Base-by-base conservation (phyloP, 2,888 invertebrate species). In the Eupelmus urozonus region DNA sequence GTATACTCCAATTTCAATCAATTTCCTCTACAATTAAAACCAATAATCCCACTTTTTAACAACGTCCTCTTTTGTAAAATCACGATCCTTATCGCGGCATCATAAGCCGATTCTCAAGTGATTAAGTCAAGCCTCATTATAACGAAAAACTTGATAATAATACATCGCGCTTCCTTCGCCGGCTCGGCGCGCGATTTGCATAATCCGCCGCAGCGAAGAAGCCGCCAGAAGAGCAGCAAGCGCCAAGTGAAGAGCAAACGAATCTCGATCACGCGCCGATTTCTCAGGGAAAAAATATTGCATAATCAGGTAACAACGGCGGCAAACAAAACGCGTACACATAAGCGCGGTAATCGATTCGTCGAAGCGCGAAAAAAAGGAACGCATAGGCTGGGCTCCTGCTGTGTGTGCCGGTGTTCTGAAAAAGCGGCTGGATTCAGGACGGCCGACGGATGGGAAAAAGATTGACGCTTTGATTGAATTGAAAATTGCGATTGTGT, bases 231-330 rank as follows among this genome's bases (percentile, higher is more conserved):
- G n/a, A n/a, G 34, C 34, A 34, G 34, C 34, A 34, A 25, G 18
- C 45, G 59, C 7, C 3, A 60, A 70, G n/a, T 49, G 49, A 51
- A 71, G 59, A 60, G 59, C 25, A 53, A 55, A 34, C 55, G 13
- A 45, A 42, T 57, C 71, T 25, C 27, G 45, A 73, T 7, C 9
- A 16, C 29, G 11, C 40, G 51, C 34, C 25, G 34, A 18, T 55
- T 72, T 55, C 42, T 63, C 62, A 51, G 42, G 45, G 55, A 29
- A 34, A n/a, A 45, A 53, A 73, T 49, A 57, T 74, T 74, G 66
- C 73, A 34, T 34, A 74, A 74, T n/a, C 11, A 1, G 5, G 40
- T 18, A n/a, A 23, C 7, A 0, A 4, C n/a, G 2, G 0, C 9
- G 42, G 29, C 20, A 20, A 18, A 27, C 27, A 18, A 65, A 9